Percentiles rank a stretch among this genome's conserved stretches.
Conservation (phyloP, 2,113 vertebrate genomes). For the Bufo gargarizans region DNA sequence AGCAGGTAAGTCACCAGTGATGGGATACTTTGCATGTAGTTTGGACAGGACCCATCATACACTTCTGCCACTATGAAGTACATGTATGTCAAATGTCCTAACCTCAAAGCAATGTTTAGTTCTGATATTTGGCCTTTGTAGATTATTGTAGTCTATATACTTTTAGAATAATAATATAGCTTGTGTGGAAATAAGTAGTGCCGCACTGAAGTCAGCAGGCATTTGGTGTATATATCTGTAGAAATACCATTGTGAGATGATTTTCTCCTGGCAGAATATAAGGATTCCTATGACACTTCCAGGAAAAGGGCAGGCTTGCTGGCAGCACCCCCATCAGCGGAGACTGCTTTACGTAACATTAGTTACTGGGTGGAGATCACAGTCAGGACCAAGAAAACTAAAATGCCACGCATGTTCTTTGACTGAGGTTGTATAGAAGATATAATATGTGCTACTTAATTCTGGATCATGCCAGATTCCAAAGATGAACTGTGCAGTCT, state of each 20-base stretch:
- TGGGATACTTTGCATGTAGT: no score
- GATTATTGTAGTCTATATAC: no score
- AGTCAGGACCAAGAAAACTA: conserved; percentile 31
- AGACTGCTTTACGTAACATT: neutral
- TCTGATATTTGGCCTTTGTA: no score
- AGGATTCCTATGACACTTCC: neutral
- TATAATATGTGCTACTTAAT: conserved; percentile 28
- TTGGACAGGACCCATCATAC: no score
- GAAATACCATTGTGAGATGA: neutral
- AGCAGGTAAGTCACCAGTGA: no score
- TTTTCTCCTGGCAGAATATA: neutral
- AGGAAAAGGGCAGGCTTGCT: conserved; percentile 37
- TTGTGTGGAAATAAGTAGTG: no score
- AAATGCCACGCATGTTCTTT: conserved; percentile 28
- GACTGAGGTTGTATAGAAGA: neutral
- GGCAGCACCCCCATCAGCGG: conserved; percentile 5
- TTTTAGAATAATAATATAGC: no score
- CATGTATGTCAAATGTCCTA: no score
- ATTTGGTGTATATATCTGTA: neutral
- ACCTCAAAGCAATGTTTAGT: no score
- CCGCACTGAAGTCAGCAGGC: neutral
- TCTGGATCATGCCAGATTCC: neutral
- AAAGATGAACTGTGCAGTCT: neutral
- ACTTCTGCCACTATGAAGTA: no score
- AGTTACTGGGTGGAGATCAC: conserved; percentile 34